Evolutionary conservation across 2,797 vertebrate species (phyloP).

Genomic region (Semotilus atromaculatus): DNA sequence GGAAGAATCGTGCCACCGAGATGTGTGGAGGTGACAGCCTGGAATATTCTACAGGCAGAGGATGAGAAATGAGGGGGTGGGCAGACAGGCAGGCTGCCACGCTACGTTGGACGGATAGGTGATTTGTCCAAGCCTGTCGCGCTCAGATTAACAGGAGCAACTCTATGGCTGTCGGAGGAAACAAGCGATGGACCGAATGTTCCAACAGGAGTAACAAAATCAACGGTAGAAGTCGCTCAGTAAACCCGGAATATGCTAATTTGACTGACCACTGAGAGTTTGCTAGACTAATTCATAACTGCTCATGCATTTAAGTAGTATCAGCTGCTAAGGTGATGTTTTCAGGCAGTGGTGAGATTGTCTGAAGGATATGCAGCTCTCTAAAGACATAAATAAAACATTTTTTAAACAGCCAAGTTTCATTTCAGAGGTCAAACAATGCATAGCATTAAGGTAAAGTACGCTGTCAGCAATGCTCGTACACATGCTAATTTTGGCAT

Average conservation of each 20-base stretch:
- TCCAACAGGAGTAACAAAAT: conserved; percentile 16
- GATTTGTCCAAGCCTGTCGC: conserved; percentile 52
- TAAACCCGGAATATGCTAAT: conserved; percentile 9
- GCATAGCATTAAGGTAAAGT: conserved; percentile 37
- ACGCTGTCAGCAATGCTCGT: conserved; percentile 39
- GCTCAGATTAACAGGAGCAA: conserved; percentile 41
- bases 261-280: conserved; percentile 8
- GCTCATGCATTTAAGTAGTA: conserved; percentile 7
- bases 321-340: conserved; percentile 14
- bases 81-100: conserved; percentile 47
- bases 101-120: conserved; percentile 50
- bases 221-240: neutral
- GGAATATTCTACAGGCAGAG: conserved; percentile 45
- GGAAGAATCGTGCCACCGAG: conserved; percentile 51
- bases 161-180: conserved; percentile 25
- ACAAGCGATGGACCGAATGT: conserved; percentile 12
- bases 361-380: conserved; percentile 41
- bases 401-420: conserved; percentile 58
- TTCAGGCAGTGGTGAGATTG: conserved; percentile 1
- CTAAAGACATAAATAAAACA: conserved; percentile 53
- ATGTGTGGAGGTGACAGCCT: conserved; percentile 40
- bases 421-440: conserved; percentile 52
- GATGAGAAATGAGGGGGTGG: conserved; percentile 47
- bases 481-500: conserved; percentile 29
- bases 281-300: conserved; percentile 3